These are phyloP conservation scores for Elephas maximus DNA, from an alignment of 2,113 vertebrate genomes.

Conservation along the genomic window DNA sequence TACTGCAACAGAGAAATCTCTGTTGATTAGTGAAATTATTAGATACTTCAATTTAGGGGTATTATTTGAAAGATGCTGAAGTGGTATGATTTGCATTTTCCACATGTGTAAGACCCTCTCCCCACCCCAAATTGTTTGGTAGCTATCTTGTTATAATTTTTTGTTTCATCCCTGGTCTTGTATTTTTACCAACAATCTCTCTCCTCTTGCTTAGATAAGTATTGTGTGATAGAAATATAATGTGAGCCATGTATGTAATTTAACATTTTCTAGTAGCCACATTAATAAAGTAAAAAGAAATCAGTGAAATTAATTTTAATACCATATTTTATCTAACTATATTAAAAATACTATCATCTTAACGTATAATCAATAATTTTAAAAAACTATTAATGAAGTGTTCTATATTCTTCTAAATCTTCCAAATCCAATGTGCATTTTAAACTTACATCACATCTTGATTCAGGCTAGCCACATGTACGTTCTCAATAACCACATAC, in stretches of 20 bases:
- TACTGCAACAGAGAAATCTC: background rate
- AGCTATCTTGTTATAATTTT: background rate
- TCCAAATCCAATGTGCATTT: constrained; percentile 12
- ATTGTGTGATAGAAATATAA: constrained; percentile 15
- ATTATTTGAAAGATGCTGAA: constrained; percentile 44
- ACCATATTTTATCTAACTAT: background rate
- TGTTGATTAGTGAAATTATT: constrained; percentile 52
- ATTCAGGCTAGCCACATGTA: background rate
- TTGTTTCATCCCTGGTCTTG: background rate
- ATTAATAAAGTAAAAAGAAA: constrained; percentile 41
- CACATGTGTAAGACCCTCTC: background rate
- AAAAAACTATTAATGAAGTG: background rate
- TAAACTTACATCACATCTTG: background rate
- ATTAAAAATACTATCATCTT: constrained; percentile 28
- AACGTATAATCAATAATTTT: background rate
- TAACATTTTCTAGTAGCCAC: constrained; percentile 49
- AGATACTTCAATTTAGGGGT: constrained; percentile 14
- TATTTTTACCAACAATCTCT: constrained; percentile 11
- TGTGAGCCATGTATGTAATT: constrained; percentile 29
- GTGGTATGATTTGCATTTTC: constrained; percentile 9
- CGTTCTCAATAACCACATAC: background rate
- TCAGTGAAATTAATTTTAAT: background rate
- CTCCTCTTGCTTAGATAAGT: constrained; percentile 11
- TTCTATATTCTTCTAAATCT: constrained; percentile 55
- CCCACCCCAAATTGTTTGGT: background rate